phyloP scores from a whole-genome alignment of 2,797 vertebrate genomes.

The Oryzias dopingdopingensis region DNA sequence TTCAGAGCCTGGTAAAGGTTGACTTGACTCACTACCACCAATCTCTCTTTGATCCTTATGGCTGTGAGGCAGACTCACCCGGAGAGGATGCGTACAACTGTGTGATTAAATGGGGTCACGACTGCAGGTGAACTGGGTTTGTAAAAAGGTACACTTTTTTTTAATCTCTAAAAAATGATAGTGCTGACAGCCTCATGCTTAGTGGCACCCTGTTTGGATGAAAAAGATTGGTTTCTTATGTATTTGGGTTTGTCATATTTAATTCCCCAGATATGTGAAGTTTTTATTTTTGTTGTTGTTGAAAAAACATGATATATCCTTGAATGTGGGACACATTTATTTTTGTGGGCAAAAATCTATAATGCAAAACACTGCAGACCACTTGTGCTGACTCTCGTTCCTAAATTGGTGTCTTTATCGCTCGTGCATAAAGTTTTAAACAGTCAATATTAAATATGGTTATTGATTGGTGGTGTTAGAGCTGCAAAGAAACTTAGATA shows the following conservation, averaged over 20 bases:
- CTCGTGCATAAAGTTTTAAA: conserved; percentile 8
- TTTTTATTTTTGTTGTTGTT: conserved; percentile 1
- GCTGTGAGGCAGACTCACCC: conserved; percentile 44
- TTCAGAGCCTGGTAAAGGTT: conserved; percentile 55
- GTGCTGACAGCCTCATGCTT: conserved; percentile 7
- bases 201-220: background rate
- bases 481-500: background rate
- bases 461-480: conserved; percentile 15
- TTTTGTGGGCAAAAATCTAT: conserved; percentile 12
- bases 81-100: conserved; percentile 31
- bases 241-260: conserved; percentile 2
- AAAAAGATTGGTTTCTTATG: too few species aligned
- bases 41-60: conserved; percentile 64
- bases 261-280: background rate
- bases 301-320: background rate
- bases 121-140: conserved; percentile 36
- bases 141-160: conserved; percentile 12
- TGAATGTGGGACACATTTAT: background rate
- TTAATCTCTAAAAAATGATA: too few species aligned
- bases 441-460: background rate
- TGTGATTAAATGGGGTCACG: conserved; percentile 62
- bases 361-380: background rate
- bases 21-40: conserved; percentile 62
- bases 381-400: background rate
- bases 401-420: conserved; percentile 2